These are phyloP conservation scores for Alcis repandata DNA, from an alignment of 2,888 invertebrate genomes.

Conservation along the genomic window DNA sequence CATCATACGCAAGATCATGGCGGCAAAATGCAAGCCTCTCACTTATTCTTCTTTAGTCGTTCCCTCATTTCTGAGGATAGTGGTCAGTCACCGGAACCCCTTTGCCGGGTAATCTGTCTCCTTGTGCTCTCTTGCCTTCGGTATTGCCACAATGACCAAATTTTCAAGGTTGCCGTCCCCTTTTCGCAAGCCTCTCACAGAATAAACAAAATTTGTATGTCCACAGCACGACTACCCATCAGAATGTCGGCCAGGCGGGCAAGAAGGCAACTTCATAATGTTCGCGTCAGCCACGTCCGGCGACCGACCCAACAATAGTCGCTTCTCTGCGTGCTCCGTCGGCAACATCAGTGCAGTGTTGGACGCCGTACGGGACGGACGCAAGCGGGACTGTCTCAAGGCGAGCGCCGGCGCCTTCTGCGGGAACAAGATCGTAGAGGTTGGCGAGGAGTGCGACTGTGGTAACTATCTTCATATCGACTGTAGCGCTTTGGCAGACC, in stretches of 20 bases:
- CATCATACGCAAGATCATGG: too few relatives aligned
- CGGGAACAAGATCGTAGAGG: constrained; percentile 99
- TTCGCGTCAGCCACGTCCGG: constrained; percentile 99
- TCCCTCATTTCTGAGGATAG: too few relatives aligned
- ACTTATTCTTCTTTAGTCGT: too few relatives aligned
- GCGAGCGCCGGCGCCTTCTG: constrained; percentile 97
- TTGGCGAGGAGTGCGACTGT: constrained; percentile 99
- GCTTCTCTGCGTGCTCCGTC: constrained; percentile 97
- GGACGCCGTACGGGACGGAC: constrained; percentile 95
- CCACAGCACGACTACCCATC: constrained; percentile 96
- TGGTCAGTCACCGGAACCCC: too few relatives aligned
- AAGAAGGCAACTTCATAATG: constrained; percentile 99
- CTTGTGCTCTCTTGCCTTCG: too few relatives aligned
- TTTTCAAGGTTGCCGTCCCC: too few relatives aligned
- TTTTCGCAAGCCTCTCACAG: too few relatives aligned
- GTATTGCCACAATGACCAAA: too few relatives aligned
- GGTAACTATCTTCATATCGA: constrained; percentile 83
- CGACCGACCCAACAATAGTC: constrained; percentile 98
- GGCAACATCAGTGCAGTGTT: constrained; percentile 98
- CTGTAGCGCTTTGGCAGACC: too few relatives aligned
- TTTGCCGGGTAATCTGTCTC: too few relatives aligned
- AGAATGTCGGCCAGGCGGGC: constrained; percentile 96
- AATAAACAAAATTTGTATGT: constrained; percentile 41
- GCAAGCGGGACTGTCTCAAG: constrained; percentile 97
- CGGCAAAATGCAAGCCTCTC: too few relatives aligned